phyloP scores from a whole-genome alignment of 2,797 vertebrate species.

The Takifugu ocellatus region DNA sequence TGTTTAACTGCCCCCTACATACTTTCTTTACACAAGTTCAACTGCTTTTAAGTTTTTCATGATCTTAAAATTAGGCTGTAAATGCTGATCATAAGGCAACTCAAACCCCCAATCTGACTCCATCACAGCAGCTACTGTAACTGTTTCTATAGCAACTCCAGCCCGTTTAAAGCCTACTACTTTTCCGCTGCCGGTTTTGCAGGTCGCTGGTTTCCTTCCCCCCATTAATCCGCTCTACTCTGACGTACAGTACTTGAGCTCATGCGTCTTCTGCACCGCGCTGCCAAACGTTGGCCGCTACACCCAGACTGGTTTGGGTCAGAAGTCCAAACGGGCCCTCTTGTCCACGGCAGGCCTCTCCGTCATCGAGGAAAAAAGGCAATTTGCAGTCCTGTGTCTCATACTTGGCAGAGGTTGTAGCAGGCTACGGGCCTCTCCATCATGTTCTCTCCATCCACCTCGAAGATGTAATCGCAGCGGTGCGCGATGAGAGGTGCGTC shows the following conservation, averaged over 20 bases:
- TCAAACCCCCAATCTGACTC: constrained; percentile 52
- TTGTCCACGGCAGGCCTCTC: too few species aligned
- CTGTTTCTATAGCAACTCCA: background rate
- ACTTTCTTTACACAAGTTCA: background rate
- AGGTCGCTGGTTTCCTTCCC: constrained; percentile 1
- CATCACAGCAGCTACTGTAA: background rate
- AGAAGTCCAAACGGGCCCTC: background rate
- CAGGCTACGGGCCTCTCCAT: constrained; percentile 65
- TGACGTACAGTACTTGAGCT: constrained; percentile 22
- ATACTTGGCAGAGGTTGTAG: constrained; percentile 84
- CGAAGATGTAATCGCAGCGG: constrained; percentile 75
- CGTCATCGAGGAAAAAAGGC: constrained; percentile 32
- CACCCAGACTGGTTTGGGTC: background rate
- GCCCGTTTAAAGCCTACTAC: background rate
- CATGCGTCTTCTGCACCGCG: constrained; percentile 46
- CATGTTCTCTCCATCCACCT: constrained; percentile 75
- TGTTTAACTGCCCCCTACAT: background rate
- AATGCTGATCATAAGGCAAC: constrained; percentile 65
- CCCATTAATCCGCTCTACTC: constrained; percentile 1
- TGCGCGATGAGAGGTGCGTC: constrained; percentile 71
- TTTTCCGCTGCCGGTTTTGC: background rate
- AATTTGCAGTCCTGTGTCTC: constrained; percentile 39
- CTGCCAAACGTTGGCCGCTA: constrained; percentile 16
- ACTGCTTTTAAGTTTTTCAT: constrained; percentile 40
- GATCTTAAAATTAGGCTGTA: constrained; percentile 27